Percentiles rank a stretch among this genome's conserved stretches.
phyloP scores from a whole-genome alignment of 2,888 invertebrate species.

The Hydropsyche betteni region DNA sequence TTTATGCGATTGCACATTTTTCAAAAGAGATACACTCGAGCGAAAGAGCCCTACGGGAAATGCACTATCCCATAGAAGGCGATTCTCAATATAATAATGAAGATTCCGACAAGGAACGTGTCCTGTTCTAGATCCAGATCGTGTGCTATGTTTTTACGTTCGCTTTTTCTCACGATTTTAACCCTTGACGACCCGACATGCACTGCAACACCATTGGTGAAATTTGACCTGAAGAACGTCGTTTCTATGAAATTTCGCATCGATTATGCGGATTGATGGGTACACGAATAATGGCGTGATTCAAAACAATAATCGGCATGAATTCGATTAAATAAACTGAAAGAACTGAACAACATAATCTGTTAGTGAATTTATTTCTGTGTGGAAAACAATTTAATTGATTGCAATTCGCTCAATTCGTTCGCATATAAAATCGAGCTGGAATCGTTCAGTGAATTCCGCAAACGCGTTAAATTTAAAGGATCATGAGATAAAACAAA shows the following conservation, averaged over 20 bases:
- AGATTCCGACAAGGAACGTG: slow-evolving; percentile 24
- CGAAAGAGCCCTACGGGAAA: neutral
- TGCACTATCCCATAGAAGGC: neutral
- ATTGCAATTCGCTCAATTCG: too few species aligned
- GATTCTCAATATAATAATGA: neutral
- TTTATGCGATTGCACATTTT: slow-evolving; percentile 24
- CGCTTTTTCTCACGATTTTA: slow-evolving; percentile 50
- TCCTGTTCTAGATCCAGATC: slow-evolving; percentile 44
- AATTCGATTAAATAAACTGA: too few species aligned
- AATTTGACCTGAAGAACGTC: neutral
- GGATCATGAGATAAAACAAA: too few species aligned
- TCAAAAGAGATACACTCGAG: neutral
- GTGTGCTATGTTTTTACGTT: slow-evolving; percentile 44
- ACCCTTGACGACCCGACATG: slow-evolving; percentile 32
- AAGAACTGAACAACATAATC: too few species aligned
- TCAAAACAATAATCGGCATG: neutral
- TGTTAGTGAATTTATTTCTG: too few species aligned
- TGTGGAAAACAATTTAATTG: too few species aligned
- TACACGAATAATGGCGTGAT: neutral
- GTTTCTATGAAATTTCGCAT: neutral
- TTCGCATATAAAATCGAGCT: too few species aligned
- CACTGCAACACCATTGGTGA: slow-evolving; percentile 14
- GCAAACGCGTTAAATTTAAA: too few species aligned
- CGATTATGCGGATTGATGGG: neutral
- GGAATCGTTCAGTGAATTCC: too few species aligned